Evolutionary conservation across 2,888 invertebrate genomes (phyloP).

Genomic region (Myopa testacea): DNA sequence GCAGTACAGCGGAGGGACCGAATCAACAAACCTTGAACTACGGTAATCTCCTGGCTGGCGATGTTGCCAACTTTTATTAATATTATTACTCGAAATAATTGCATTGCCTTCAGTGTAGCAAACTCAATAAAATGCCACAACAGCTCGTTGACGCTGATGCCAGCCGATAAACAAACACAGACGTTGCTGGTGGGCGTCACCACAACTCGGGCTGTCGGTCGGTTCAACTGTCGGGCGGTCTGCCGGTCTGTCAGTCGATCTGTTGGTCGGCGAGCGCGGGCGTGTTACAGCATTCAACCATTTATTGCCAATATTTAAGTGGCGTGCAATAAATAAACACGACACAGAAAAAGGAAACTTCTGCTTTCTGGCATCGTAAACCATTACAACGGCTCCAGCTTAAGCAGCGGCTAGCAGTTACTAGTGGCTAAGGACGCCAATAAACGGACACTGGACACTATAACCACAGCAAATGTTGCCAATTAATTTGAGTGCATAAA

Average conservation of each 20-base stretch:
- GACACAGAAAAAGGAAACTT: constrained; percentile 14
- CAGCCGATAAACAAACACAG: neutral
- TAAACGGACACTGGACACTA: neutral
- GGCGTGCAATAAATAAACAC: constrained; percentile 39
- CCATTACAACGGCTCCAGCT: neutral
- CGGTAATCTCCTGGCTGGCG: neutral
- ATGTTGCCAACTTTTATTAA: constrained; percentile 6
- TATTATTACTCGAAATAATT: constrained; percentile 28
- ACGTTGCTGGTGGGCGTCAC: neutral
- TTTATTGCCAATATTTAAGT: constrained; percentile 33
- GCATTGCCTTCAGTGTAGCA: constrained; percentile 9
- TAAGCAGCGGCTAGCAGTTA: neutral
- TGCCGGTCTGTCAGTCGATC: neutral
- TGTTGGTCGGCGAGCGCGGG: neutral
- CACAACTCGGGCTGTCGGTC: too few relatives aligned
- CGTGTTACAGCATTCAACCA: neutral
- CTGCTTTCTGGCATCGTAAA: neutral
- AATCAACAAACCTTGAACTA: neutral
- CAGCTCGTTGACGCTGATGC: constrained; percentile 6
- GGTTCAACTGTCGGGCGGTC: too few relatives aligned
- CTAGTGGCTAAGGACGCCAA: neutral
- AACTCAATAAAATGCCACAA: constrained; percentile 18
- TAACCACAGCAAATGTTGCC: constrained; percentile 6
- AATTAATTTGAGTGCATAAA: constrained; percentile 2
- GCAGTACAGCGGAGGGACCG: neutral